Percentiles rank a stretch among this genome's conserved stretches.
Evolutionary conservation across 2,888 invertebrate species (phyloP).

Genomic region (Acanthosepion esculentum): DNA sequence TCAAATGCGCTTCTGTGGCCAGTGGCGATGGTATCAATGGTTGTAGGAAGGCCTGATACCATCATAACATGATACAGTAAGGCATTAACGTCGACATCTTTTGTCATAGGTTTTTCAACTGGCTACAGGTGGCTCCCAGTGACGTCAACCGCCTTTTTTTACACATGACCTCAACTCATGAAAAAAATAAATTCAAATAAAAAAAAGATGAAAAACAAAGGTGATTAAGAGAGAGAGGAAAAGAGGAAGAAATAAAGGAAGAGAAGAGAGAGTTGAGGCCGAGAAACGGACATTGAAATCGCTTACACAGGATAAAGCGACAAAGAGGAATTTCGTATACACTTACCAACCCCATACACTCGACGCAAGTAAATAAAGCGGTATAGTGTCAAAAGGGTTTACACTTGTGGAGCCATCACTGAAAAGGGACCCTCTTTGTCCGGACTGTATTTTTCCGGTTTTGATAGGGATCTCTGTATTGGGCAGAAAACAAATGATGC

Average conservation of each 20-base stretch:
- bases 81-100: neutral
- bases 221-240: too few species aligned
- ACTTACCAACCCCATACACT: too few species aligned
- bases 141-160: neutral
- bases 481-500: neutral
- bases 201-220: neutral
- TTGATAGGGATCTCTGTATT: neutral
- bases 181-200: neutral
- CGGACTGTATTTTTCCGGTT: neutral
- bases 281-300: neutral
- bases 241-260: neutral
- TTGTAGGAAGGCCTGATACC: neutral
- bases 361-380: too few species aligned
- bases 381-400: too few species aligned
- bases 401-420: neutral
- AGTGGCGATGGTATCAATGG: neutral
- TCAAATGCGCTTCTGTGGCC: neutral
- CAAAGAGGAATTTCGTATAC: too few species aligned
- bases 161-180: neutral
- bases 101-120: neutral
- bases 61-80: neutral
- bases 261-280: neutral
- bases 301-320: too few species aligned
- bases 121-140: conserved; percentile 11
- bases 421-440: neutral